Evolutionary conservation across 2,888 invertebrate species (phyloP).

Genomic region (Netelia fuscicornis): DNA sequence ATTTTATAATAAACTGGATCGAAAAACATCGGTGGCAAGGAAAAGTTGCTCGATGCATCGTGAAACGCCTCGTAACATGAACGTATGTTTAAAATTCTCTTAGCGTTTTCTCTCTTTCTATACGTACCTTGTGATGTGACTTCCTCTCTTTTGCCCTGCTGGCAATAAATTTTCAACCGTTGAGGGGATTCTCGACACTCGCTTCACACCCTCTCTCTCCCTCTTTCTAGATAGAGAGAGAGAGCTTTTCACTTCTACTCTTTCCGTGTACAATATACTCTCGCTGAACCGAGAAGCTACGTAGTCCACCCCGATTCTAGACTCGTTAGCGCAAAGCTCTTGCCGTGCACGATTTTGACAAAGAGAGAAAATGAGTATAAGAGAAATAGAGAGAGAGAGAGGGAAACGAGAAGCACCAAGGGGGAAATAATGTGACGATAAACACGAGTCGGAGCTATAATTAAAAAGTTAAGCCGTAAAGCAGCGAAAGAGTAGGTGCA

Average conservation of each 20-base stretch:
- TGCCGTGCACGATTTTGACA: conserved; percentile 49
- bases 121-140: not conserved
- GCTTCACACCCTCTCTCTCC: conserved; percentile 65
- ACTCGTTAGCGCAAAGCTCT: conserved; percentile 74
- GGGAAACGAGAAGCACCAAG: conserved; percentile 56
- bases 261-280: conserved; percentile 6
- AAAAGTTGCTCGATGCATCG: no score
- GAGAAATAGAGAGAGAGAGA: conserved; percentile 52
- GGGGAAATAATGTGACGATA: conserved; percentile 80
- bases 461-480: conserved; percentile 80
- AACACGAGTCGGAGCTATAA: conserved; percentile 80
- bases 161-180: conserved; percentile 75
- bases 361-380: conserved; percentile 57
- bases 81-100: conserved; percentile 39
- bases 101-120: not conserved
- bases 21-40: no score
- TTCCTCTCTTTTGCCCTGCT: conserved; percentile 71
- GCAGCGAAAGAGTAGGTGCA: conserved; percentile 74
- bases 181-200: conserved; percentile 70
- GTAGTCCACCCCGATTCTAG: conserved; percentile 70
- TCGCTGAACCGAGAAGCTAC: conserved; percentile 20
- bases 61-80: not conserved
- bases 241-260: not conserved
- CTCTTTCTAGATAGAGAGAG: not conserved
- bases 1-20: no score